Conservation (phyloP, 1,140 invertebrate genomes). For the Popillia japonica region DNA sequence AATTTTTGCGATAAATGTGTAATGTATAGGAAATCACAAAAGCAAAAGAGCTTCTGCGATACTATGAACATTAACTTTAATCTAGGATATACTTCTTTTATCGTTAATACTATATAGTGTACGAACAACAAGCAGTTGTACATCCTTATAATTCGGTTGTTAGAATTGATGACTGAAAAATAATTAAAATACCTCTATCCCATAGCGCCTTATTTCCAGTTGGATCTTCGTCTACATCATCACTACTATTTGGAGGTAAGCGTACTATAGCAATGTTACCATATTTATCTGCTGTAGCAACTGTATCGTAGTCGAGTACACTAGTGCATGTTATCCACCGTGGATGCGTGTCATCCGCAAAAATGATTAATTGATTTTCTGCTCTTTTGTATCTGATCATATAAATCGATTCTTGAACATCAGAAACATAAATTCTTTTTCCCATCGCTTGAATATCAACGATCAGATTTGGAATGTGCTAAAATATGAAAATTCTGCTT, state of each 20-base stretch:
- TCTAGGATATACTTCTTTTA: not conserved
- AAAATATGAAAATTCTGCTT: slow-evolving; percentile 51
- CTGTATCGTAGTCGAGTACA: slow-evolving; percentile 96
- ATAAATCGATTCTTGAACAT: slow-evolving; percentile 97
- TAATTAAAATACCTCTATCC: slow-evolving; percentile 79
- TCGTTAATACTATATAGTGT: not conserved
- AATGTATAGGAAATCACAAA: not conserved
- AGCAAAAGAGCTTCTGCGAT: not conserved
- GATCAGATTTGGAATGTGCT: slow-evolving; percentile 95
- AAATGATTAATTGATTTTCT: slow-evolving; percentile 98
- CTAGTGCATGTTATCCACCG: slow-evolving; percentile 93
- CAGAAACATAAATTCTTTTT: slow-evolving; percentile 92
- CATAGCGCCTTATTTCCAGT: slow-evolving; percentile 98
- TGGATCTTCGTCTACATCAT: slow-evolving; percentile 99
- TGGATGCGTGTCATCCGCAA: slow-evolving; percentile 97
- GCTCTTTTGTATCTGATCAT: slow-evolving; percentile 94
- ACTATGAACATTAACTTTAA: not conserved
- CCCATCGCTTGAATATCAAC: slow-evolving; percentile 93
- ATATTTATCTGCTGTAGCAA: slow-evolving; percentile 97
- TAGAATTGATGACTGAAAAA: slow-evolving; percentile 46
- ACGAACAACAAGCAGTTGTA: not conserved
- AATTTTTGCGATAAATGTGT: not conserved
- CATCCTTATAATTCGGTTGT: not conserved
- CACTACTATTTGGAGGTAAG: slow-evolving; percentile 87
- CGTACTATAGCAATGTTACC: slow-evolving; percentile 95